Conservation (phyloP, 2,888 invertebrate species). For the Caenorhabditis uteleia region DNA sequence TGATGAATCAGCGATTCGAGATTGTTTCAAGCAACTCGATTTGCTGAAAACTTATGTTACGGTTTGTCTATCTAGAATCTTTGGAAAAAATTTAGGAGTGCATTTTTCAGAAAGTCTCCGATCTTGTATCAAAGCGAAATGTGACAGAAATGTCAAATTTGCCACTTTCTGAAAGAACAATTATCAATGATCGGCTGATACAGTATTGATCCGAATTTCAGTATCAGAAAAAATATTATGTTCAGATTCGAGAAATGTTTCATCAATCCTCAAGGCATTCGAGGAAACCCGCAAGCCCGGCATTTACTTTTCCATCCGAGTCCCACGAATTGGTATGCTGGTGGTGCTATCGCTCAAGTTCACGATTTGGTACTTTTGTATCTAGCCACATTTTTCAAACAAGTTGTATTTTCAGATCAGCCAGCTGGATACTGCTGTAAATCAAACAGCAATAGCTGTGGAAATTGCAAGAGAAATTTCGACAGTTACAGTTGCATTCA, state of each 20-base stretch:
- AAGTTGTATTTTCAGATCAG: conserved; percentile 1
- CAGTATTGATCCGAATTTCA: conserved; percentile 18
- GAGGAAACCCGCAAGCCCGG: conserved; percentile 60
- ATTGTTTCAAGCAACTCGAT: no score
- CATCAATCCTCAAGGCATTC: conserved; percentile 70
- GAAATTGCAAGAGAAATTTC: conserved; percentile 18
- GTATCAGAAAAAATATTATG: no score
- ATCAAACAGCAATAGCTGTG: neutral
- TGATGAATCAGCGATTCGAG: no score
- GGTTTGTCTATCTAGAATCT: no score
- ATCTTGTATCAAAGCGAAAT: no score
- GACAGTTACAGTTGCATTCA: conserved; percentile 17
- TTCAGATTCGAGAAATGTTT: conserved; percentile 70
- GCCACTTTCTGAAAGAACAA: conserved; percentile 1
- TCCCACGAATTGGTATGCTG: conserved; percentile 50
- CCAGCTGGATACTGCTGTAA: conserved; percentile 7
- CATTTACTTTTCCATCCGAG: conserved; percentile 69
- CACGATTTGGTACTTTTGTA: conserved; percentile 40
- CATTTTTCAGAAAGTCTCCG: no score
- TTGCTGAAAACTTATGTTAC: no score
- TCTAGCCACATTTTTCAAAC: neutral
- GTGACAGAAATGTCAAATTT: no score
- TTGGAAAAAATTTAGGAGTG: no score
- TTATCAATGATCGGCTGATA: conserved; percentile 14
- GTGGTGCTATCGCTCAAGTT: conserved; percentile 51